These are phyloP conservation scores for Steinernema khuongi DNA, from an alignment of 1,140 invertebrate species.

Conservation along the genomic window DNA sequence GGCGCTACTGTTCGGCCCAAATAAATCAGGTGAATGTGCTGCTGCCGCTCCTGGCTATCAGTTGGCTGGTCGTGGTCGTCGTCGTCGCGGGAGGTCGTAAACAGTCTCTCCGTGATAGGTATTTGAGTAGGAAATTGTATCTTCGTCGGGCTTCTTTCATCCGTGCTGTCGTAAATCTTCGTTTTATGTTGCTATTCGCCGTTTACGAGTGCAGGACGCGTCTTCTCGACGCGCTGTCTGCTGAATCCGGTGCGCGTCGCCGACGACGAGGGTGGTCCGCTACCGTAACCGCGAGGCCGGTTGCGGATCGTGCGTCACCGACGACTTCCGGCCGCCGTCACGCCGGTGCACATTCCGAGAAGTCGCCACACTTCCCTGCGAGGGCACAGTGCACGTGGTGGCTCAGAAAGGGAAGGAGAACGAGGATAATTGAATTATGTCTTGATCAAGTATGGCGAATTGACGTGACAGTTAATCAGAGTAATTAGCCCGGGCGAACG, in stretches of 20 bases:
- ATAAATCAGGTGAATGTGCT: slow-evolving; percentile 15
- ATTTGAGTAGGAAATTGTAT: slow-evolving; percentile 17
- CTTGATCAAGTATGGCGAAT: slow-evolving; percentile 9
- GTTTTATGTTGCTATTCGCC: slow-evolving; percentile 13
- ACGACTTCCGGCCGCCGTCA: no score
- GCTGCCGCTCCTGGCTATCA: no score
- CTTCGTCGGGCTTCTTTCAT: slow-evolving; percentile 5
- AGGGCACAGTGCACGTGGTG: neutral
- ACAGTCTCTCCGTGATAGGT: slow-evolving; percentile 16
- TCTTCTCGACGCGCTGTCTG: neutral
- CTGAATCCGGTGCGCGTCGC: neutral
- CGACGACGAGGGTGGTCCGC: neutral
- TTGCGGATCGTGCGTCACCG: neutral
- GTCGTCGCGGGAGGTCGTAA: slow-evolving; percentile 14
- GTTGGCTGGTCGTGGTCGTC: no score
- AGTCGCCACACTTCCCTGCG: neutral
- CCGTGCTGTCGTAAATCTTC: slow-evolving; percentile 10
- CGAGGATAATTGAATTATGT: slow-evolving; percentile 6
- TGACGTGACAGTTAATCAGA: neutral
- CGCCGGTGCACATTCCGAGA: no score
- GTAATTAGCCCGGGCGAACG: slow-evolving; percentile 2
- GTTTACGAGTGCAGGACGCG: slow-evolving; percentile 8
- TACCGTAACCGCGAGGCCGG: neutral
- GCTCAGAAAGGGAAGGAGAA: neutral
- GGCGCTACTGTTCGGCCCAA: slow-evolving; percentile 10